Evolutionary conservation across 1,140 invertebrate species (phyloP).

Genomic region (Drosophila burlai): DNA sequence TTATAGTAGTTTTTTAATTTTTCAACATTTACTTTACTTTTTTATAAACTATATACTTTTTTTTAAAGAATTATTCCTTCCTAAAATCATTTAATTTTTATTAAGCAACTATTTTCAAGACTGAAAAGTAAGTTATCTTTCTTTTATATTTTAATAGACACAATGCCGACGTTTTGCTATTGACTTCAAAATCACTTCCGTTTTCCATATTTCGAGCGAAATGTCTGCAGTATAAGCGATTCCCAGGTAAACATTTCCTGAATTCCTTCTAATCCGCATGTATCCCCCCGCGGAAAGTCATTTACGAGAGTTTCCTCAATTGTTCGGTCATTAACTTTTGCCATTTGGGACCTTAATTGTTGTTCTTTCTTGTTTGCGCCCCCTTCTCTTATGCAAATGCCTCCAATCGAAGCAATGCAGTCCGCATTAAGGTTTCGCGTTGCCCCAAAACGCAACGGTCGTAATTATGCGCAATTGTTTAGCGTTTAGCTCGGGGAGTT

Average conservation of each 20-base stretch:
- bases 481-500: conserved; percentile 73
- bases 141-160: no score
- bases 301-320: conserved; percentile 54
- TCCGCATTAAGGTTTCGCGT: conserved; percentile 10
- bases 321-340: conserved; percentile 73
- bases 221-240: conserved; percentile 31
- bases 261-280: conserved; percentile 33
- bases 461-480: conserved; percentile 83
- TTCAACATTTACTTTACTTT: neutral
- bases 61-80: neutral
- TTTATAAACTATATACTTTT: no score
- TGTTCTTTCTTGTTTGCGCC: conserved; percentile 48
- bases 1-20: neutral
- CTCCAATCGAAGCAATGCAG: conserved; percentile 76
- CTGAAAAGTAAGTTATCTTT: no score
- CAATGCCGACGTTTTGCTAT: neutral
- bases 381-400: conserved; percentile 67
- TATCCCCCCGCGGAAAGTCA: conserved; percentile 14
- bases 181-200: conserved; percentile 26
- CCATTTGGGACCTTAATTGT: conserved; percentile 71
- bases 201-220: conserved; percentile 21
- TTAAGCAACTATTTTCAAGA: neutral
- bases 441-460: conserved; percentile 41
- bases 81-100: neutral
- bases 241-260: conserved; percentile 12